Conservation (phyloP, 2,797 vertebrate species). For the Coranthus polyacanthus region DNA sequence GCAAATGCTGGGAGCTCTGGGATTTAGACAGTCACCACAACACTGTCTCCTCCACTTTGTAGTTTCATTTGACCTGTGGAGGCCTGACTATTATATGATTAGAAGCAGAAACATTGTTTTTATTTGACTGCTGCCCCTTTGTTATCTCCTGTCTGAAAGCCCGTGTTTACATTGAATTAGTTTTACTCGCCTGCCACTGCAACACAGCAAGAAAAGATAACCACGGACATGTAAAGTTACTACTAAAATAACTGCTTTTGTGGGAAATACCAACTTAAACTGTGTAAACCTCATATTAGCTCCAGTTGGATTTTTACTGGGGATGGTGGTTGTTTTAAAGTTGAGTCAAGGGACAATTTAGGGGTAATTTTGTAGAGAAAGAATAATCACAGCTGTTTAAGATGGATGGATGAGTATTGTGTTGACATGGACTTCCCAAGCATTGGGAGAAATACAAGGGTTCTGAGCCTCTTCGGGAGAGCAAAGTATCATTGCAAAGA, state of each 20-base stretch:
- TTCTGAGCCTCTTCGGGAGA: too few relatives aligned
- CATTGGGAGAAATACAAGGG: too few relatives aligned
- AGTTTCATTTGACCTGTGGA: slow-evolving; percentile 9
- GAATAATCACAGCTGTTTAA: too few relatives aligned
- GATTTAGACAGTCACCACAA: slow-evolving; percentile 12
- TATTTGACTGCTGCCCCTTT: background rate
- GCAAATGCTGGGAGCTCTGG: slow-evolving; percentile 25
- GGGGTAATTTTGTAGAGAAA: too few relatives aligned
- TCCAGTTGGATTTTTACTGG: too few relatives aligned
- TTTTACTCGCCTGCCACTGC: background rate
- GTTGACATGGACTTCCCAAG: too few relatives aligned
- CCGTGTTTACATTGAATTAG: too few relatives aligned
- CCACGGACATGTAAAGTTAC: background rate
- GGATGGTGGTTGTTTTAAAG: too few relatives aligned
- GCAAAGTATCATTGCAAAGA: too few relatives aligned
- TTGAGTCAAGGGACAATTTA: too few relatives aligned
- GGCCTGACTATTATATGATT: slow-evolving; percentile 2
- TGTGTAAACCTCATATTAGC: slow-evolving; percentile 23
- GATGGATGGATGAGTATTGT: too few relatives aligned
- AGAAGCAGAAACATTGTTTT: slow-evolving; percentile 20
- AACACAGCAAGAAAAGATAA: background rate
- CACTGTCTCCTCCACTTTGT: slow-evolving; percentile 15
- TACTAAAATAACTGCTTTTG: background rate
- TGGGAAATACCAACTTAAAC: slow-evolving; percentile 26
- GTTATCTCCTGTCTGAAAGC: slow-evolving; percentile 11